These are phyloP conservation scores for Choreutis nemorana DNA, from an alignment of 2,888 invertebrate species.

Conservation along the genomic window DNA sequence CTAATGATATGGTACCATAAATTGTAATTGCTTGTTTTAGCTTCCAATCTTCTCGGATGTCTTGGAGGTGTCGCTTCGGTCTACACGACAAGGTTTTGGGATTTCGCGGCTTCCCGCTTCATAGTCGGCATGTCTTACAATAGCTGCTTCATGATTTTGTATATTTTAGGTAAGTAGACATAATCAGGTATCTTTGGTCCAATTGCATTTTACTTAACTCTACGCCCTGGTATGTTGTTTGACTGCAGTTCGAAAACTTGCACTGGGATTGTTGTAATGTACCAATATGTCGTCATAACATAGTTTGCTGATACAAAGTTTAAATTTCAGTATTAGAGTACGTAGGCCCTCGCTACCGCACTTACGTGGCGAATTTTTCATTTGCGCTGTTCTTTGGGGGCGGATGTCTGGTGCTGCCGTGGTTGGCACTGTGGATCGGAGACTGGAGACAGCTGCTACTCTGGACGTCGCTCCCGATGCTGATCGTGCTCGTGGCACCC, in stretches of 20 bases:
- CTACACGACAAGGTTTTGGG: conserved; percentile 73
- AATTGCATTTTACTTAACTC: too few species aligned
- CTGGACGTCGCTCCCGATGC: conserved; percentile 45
- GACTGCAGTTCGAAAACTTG: too few species aligned
- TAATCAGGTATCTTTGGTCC: background rate
- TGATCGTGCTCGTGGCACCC: conserved; percentile 33
- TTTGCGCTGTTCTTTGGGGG: conserved; percentile 55
- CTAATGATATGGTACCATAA: background rate
- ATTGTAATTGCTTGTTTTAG: conserved; percentile 19
- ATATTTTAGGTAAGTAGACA: conserved; percentile 78
- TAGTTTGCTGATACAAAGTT: too few species aligned
- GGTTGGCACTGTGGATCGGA: conserved; percentile 49
- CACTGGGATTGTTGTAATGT: too few species aligned
- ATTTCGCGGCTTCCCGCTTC: conserved; percentile 78
- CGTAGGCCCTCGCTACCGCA: conserved; percentile 54
- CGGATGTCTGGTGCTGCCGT: conserved; percentile 49
- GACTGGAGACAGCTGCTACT: conserved; percentile 50
- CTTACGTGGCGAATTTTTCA: conserved; percentile 58
- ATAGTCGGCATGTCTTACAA: conserved; percentile 84
- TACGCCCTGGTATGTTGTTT: too few species aligned
- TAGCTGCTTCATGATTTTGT: conserved; percentile 86
- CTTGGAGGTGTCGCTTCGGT: conserved; percentile 71
- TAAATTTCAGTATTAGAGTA: conserved; percentile 60
- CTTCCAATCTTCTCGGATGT: conserved; percentile 74
- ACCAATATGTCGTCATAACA: too few species aligned